Evolutionary conservation across 2,888 invertebrate genomes (phyloP).

Genomic region (Pyrrhosoma nymphula): DNA sequence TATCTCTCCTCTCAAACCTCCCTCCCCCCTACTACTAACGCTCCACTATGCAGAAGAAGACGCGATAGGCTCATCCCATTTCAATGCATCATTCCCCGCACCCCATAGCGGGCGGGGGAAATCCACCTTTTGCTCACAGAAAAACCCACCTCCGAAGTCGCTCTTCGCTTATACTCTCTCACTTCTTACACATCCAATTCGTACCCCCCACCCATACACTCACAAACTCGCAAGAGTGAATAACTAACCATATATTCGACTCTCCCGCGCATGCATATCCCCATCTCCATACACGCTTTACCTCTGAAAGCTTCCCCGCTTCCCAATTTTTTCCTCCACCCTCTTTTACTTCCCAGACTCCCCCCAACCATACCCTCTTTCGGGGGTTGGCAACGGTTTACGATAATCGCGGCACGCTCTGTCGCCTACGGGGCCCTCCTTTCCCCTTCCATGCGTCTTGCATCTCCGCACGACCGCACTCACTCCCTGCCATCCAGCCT

Average conservation of each 20-base stretch:
- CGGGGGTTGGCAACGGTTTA: slow-evolving; percentile 41
- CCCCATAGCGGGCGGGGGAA: not conserved
- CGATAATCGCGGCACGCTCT: slow-evolving; percentile 43
- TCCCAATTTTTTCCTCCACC: not conserved
- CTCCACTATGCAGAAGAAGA: slow-evolving; percentile 39
- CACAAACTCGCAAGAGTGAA: not conserved
- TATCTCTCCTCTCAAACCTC: not conserved
- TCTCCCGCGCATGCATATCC: slow-evolving; percentile 8
- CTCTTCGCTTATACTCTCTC: slow-evolving; percentile 35
- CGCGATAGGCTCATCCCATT: slow-evolving; percentile 51
- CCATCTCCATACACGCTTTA: not conserved
- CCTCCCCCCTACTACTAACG: not conserved
- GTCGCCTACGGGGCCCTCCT: slow-evolving; percentile 34
- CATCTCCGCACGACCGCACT: not conserved
- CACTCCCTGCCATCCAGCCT: not conserved
- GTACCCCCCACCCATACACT: not conserved
- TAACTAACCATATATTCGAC: slow-evolving; percentile 13
- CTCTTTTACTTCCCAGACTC: not conserved
- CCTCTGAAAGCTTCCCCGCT: not conserved
- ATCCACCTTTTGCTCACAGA: not conserved
- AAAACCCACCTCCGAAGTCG: not conserved
- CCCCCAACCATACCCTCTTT: not conserved
- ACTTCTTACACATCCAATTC: not conserved
- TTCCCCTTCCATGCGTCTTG: not conserved
- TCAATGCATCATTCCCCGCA: slow-evolving; percentile 25